Conservation (phyloP, 2,113 vertebrate species). For the Nerophis lumbriciformis region DNA sequence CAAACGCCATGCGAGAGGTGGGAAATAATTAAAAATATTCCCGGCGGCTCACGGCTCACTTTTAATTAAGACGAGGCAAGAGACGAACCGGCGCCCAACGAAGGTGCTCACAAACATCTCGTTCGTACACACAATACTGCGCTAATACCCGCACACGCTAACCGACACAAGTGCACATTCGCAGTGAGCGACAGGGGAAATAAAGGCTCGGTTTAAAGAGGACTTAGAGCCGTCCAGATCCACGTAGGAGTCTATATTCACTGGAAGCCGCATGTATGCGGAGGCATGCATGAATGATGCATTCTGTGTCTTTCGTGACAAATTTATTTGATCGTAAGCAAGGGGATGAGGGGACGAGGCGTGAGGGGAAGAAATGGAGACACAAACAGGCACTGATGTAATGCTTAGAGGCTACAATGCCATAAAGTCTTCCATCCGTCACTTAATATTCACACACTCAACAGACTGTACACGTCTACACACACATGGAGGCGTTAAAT, state of each 20-base stretch:
- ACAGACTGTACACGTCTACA: background rate
- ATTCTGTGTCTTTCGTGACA: slow-evolving; percentile 33
- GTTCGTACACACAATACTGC: slow-evolving; percentile 5
- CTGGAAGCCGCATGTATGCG: slow-evolving; percentile 16
- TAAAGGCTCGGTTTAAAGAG: slow-evolving; percentile 66
- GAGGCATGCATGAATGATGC: slow-evolving; percentile 25
- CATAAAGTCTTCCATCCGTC: slow-evolving; percentile 6
- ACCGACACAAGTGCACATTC: slow-evolving; percentile 22
- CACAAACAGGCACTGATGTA: slow-evolving; percentile 3
- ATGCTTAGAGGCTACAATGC: slow-evolving; percentile 10
- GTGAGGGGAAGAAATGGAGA: slow-evolving; percentile 5
- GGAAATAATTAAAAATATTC: slow-evolving; percentile 70
- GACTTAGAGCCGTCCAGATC: slow-evolving; percentile 54
- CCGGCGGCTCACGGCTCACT: slow-evolving; percentile 58
- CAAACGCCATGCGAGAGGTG: slow-evolving; percentile 49
- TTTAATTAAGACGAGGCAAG: slow-evolving; percentile 62
- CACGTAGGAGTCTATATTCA: slow-evolving; percentile 48
- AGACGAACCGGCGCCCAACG: slow-evolving; percentile 22
- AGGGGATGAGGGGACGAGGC: slow-evolving; percentile 17
- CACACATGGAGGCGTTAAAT: background rate
- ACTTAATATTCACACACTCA: slow-evolving; percentile 9
- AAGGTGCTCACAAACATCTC: slow-evolving; percentile 24
- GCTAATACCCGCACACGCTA: slow-evolving; percentile 12
- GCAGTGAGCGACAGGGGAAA: slow-evolving; percentile 65
- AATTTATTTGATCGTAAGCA: slow-evolving; percentile 45